phyloP scores from a whole-genome alignment of 2,113 vertebrate genomes.

The Pomatostomus ruficeps region DNA sequence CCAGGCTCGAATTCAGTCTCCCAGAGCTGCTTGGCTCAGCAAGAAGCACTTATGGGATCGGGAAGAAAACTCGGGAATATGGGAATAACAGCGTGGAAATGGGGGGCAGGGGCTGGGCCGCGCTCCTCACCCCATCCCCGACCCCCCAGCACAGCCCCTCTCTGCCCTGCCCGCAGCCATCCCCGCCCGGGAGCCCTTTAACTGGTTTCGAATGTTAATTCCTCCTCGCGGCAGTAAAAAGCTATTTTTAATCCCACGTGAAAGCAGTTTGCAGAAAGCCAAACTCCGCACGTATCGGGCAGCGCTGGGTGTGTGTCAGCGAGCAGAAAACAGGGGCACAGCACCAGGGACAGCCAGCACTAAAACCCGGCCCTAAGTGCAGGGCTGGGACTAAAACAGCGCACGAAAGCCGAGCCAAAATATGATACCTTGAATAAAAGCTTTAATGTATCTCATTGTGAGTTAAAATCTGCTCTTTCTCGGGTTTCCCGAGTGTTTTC shows the following conservation, averaged over 20 bases:
- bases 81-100: fast-evolving
- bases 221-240: neutral
- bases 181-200: neutral
- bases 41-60: neutral
- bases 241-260: slow-evolving; percentile 35
- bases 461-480: neutral
- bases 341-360: fast-evolving
- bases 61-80: neutral
- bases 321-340: neutral
- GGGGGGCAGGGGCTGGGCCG: neutral
- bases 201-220: slow-evolving; percentile 28
- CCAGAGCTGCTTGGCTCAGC: neutral
- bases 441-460: neutral
- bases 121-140: neutral
- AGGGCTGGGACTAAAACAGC: neutral
- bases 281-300: neutral
- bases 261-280: slow-evolving; percentile 9
- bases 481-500: neutral
- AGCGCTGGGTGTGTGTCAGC: fast-evolving
- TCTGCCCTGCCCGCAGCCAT: neutral
- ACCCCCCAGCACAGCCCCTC: neutral
- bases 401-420: neutral
- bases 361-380: fast-evolving
- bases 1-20: neutral
- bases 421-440: neutral